Evolutionary conservation across 2,113 vertebrate species (phyloP), one percentile per base, ranked within the genome.

Genomic region (Upupa epops): DNA sequence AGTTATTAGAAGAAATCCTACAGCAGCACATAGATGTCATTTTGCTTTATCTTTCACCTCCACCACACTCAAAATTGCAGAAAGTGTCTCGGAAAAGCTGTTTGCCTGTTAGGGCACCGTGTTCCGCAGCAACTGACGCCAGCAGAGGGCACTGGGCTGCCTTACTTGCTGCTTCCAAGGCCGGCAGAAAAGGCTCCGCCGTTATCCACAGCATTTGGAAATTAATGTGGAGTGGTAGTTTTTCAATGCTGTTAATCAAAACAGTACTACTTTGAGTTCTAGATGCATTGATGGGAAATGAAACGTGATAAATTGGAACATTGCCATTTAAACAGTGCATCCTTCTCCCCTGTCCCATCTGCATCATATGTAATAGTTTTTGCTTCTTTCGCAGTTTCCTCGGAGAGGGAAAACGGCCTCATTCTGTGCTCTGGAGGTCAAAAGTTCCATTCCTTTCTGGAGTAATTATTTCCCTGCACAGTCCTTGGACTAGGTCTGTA

Each of bases 11-110:
- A 11, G 5, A 5, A 59, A 13, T 4, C 2, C 15, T 11, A 0
- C 5, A 16, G 19, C 1, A 28, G 56, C 54, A 5, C 28, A 3
- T 12, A 13, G 51, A 0, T 8, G 13, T 5, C 11, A 0, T n/a
- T 58, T 21, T 7, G 45, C 54, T 28, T 29, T 14, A 2, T 5
- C 18, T 25, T 31, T 42, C 17, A 13, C 16, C 31, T 16, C n/a
- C n/a, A 5, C 21, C 2, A 64, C 46, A 7, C 29, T n/a, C 2
- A 2, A 8, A 7, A 12, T 13, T 8, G 13, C 8, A n/a, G 13
- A 17, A 13, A 3, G 8, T 45, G 65, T 45, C 4, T 2, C 28
- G 15, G 6, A 9, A 55, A 51, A 24, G 26, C 34, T 13, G 20
- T 2, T 32, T 12, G 10, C 2, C 17, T 40, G 55, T 9, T 28